Base-by-base conservation (phyloP, 1,140 invertebrate genomes). In the Metaphire vulgaris region DNA sequence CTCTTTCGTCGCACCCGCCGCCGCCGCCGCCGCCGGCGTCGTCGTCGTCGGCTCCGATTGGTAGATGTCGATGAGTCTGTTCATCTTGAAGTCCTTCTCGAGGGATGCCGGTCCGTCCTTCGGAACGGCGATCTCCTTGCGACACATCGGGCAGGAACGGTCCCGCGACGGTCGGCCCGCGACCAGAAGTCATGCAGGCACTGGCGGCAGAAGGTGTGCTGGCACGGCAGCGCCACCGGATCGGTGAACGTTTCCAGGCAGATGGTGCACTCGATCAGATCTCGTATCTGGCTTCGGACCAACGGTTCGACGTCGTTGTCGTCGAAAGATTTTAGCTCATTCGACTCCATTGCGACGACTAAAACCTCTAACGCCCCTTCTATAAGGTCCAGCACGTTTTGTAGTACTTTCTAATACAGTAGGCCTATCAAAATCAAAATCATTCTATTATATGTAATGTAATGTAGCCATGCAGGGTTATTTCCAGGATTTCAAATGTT, bases 241-340 rank as follows among this genome's bases (percentile, higher is more conserved):
- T 69, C 68, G 6, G 68, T 69, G 68, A 12, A 69, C 6, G 21
- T 30, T 6, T 69, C 68, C 68, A 69, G 68, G 68, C 68, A 69
- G 29, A 69, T 33, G 6, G 68, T 30, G 32, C 68, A 69, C 68
- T 56, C 41, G 41, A 56, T 56, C 41, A 56, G 41, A 56, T 56
- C 41, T 56, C 41, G 41, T 56, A 56, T 56, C 41, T 56, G 41
- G 41, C 6, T 56, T 56, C 41, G 41, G 21, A 56, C 41, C 41
- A 56, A 21, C 6, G 41, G 41, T 12, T 56, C 41, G 41, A 12
- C 41, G 6, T 56, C 41, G 21, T 6, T 21, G 41, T 6, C 41
- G 41, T n/a, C n/a, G n/a, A n/a, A n/a, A n/a, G n/a, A n/a, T n/a
- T n/a, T n/a, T n/a, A n/a, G n/a, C n/a, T n/a, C n/a, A n/a, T n/a